phyloP scores from a whole-genome alignment of 2,113 vertebrate species.

The Hylia prasina region DNA sequence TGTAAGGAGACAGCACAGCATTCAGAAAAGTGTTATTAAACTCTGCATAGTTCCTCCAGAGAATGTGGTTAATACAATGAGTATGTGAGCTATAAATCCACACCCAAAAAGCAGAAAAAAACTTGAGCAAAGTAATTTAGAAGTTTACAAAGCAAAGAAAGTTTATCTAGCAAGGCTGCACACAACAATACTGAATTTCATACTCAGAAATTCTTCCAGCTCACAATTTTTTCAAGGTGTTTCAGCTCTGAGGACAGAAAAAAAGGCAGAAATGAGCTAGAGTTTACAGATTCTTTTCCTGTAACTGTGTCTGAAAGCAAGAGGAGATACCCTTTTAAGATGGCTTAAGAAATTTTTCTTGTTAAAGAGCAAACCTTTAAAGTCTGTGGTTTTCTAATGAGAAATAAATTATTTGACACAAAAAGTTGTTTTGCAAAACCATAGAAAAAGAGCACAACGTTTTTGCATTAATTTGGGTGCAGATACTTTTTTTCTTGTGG shows the following conservation, averaged over 20 bases:
- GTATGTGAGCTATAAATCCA: slow-evolving; percentile 19
- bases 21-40: not conserved
- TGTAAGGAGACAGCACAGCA: not conserved
- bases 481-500: not conserved
- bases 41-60: not conserved
- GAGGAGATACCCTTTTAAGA: not conserved
- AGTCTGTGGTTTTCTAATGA: not conserved
- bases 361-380: not conserved
- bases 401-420: not conserved
- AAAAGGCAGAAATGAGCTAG: slow-evolving; percentile 40
- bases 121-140: not conserved
- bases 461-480: not conserved
- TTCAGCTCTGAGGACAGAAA: slow-evolving; percentile 62
- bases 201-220: slow-evolving; percentile 59
- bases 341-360: not conserved
- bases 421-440: not conserved
- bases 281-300: not conserved
- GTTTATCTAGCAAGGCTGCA: slow-evolving; percentile 27
- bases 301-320: not conserved
- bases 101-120: not conserved
- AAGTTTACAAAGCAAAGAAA: slow-evolving; percentile 1
- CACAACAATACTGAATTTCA: slow-evolving; percentile 38
- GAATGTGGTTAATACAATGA: slow-evolving; percentile 28
- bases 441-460: not conserved
- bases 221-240: slow-evolving; percentile 47